Conservation (phyloP, 2,888 invertebrate species). For the Neria commutata region DNA sequence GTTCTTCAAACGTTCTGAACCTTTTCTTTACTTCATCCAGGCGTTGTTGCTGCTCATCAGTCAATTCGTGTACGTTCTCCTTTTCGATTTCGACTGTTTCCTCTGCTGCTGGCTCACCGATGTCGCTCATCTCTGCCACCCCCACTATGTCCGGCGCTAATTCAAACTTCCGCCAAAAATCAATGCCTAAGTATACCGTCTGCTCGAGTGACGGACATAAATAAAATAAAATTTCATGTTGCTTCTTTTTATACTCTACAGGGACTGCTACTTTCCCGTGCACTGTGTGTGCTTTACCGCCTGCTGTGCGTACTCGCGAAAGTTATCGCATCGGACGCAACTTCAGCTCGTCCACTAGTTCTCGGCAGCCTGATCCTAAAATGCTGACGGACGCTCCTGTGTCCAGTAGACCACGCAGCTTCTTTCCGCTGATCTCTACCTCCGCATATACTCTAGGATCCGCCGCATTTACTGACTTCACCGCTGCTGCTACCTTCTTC, state of each 20-base stretch:
- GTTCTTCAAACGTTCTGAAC: neutral
- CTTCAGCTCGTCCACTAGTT: neutral
- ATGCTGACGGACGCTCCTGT: constrained; percentile 16
- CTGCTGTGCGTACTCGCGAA: neutral
- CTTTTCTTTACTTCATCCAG: neutral
- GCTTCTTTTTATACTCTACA: neutral
- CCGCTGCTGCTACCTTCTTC: too few species aligned
- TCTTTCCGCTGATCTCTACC: neutral
- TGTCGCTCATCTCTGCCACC: neutral
- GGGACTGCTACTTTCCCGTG: neutral
- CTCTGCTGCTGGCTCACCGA: neutral
- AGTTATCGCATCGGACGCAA: neutral
- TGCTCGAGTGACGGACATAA: constrained; percentile 15
- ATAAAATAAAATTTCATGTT: constrained; percentile 1
- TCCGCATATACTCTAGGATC: constrained; percentile 1
- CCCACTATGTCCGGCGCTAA: neutral
- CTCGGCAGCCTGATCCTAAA: constrained; percentile 6
- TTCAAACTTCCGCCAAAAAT: constrained; percentile 11
- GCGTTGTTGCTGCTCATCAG: neutral
- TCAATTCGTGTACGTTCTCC: neutral
- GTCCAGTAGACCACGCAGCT: constrained; percentile 12
- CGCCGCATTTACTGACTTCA: neutral
- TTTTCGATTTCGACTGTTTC: neutral
- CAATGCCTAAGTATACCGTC: constrained; percentile 7
- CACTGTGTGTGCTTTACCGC: neutral